Evolutionary conservation across 2,888 invertebrate species (phyloP).

Genomic region (Xanthia icteritia): DNA sequence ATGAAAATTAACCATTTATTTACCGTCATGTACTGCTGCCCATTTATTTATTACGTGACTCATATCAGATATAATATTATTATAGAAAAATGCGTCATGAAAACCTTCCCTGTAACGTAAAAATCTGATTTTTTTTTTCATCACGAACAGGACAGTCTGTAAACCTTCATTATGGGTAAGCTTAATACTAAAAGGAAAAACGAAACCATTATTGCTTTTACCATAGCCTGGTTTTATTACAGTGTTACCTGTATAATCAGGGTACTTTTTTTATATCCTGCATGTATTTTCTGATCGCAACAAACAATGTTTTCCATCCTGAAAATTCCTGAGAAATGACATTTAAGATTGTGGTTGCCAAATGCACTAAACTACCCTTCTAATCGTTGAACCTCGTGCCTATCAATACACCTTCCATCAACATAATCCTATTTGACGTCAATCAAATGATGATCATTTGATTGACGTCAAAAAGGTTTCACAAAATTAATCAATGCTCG

Average conservation of each 20-base stretch:
- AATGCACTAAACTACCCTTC: not conserved
- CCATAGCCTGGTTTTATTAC: not conserved
- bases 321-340: not conserved
- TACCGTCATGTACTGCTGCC: conserved; percentile 51
- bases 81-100: conserved; percentile 45
- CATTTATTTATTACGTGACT: conserved; percentile 52
- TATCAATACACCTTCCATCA: not conserved
- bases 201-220: not conserved
- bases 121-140: not conserved
- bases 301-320: not conserved
- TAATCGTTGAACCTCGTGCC: not conserved
- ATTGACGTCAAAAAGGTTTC: no score
- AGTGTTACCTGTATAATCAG: not conserved
- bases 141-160: conserved; percentile 14
- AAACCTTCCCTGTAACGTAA: conserved; percentile 12
- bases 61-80: conserved; percentile 39
- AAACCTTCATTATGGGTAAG: conserved; percentile 4
- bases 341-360: not conserved
- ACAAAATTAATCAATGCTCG: conserved; percentile 36
- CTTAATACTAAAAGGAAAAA: conserved; percentile 1
- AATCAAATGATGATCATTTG: conserved; percentile 3
- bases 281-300: not conserved
- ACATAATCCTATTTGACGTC: conserved; percentile 7
- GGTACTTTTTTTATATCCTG: not conserved
- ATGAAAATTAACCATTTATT: conserved; percentile 64